phyloP scores from a whole-genome alignment of 2,888 invertebrate species.

The Euspilapteryx auroguttella region DNA sequence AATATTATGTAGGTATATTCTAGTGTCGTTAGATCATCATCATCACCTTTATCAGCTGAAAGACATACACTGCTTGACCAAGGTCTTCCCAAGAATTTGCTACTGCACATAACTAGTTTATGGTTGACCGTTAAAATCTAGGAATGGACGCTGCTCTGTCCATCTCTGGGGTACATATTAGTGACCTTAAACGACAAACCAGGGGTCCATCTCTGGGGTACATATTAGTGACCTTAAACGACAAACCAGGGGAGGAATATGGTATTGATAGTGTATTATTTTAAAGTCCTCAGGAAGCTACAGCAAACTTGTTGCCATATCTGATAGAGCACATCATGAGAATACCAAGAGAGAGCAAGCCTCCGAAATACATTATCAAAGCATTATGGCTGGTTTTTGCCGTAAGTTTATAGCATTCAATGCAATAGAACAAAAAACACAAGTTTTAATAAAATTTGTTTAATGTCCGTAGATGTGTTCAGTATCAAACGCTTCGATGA shows the following conservation, averaged over 20 bases:
- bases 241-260: no score
- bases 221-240: no score
- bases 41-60: constrained; percentile 1
- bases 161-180: no score
- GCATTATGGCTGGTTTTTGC: constrained; percentile 49
- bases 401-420: constrained; percentile 17
- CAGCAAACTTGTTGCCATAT: constrained; percentile 28
- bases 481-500: constrained; percentile 30
- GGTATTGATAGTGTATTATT: no score
- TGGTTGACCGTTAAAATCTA: no score
- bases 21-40: background rate
- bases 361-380: constrained; percentile 39
- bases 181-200: no score
- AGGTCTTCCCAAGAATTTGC: no score
- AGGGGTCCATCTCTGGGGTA: no score
- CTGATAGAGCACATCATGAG: constrained; percentile 33
- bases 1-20: background rate
- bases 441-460: background rate
- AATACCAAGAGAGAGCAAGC: constrained; percentile 21
- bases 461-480: constrained; percentile 48
- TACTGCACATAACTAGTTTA: no score
- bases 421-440: background rate
- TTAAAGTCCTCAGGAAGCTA: constrained; percentile 41
- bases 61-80: no score
- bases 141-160: no score